Percentiles rank a stretch among this genome's conserved stretches.
Conservation (phyloP, 2,113 vertebrate genomes). For the Forbesichthys agassizii region DNA sequence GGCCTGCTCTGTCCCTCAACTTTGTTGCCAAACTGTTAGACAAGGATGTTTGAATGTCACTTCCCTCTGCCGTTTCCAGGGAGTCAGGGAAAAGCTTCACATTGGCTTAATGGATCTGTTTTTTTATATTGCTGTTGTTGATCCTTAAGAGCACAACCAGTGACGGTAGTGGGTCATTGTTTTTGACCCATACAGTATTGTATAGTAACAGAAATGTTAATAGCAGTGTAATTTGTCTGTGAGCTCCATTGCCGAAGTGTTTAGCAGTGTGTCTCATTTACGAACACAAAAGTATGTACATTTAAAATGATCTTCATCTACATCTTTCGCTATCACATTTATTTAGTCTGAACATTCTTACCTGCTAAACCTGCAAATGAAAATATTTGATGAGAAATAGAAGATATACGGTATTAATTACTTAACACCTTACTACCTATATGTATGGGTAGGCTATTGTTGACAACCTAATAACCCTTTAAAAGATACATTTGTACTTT, state of each 20-base stretch:
- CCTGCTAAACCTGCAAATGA: background rate
- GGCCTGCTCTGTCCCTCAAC: constrained; percentile 20
- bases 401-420: no score
- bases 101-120: background rate
- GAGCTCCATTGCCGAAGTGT: constrained; percentile 19
- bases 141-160: constrained; percentile 40
- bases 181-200: constrained; percentile 10
- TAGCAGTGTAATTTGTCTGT: constrained; percentile 39
- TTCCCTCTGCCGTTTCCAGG: background rate
- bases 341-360: background rate
- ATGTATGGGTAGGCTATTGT: no score
- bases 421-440: no score
- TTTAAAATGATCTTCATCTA: background rate
- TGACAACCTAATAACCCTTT: no score
- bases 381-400: no score
- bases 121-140: constrained; percentile 12
- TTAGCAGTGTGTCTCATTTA: background rate
- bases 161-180: constrained; percentile 25
- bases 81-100: constrained; percentile 13
- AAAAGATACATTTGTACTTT: no score
- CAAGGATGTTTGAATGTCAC: constrained; percentile 45
- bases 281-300: background rate
- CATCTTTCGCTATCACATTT: background rate
- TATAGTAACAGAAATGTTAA: constrained; percentile 52
- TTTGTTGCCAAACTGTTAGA: constrained; percentile 48